phyloP scores from a whole-genome alignment of 2,888 invertebrate species.

The Augochlorella aurata region DNA sequence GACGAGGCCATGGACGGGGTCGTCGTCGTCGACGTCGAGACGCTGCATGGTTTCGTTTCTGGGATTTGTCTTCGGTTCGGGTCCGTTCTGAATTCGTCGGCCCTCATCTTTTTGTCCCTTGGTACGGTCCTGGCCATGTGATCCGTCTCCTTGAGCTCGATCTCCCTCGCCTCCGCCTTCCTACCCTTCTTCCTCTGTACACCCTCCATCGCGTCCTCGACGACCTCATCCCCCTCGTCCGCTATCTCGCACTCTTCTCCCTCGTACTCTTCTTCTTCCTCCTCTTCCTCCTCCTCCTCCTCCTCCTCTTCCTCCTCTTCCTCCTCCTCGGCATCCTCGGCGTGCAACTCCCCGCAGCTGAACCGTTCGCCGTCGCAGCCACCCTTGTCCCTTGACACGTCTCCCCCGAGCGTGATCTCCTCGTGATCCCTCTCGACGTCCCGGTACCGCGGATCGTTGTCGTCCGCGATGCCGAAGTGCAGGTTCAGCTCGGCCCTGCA shows the following conservation, averaged over 20 bases:
- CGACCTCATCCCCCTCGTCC: slow-evolving; percentile 59
- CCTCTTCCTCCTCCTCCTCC: slow-evolving; percentile 65
- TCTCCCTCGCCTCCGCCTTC: not conserved
- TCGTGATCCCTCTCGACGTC: slow-evolving; percentile 63
- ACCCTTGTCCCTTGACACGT: slow-evolving; percentile 16
- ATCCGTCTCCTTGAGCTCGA: not conserved
- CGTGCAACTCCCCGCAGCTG: slow-evolving; percentile 66
- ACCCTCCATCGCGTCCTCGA: not conserved
- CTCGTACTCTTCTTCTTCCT: slow-evolving; percentile 32
- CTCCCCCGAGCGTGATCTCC: slow-evolving; percentile 43
- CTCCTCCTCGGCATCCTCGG: slow-evolving; percentile 63
- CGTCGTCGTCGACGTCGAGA: not conserved
- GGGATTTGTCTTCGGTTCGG: not conserved
- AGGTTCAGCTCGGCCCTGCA: slow-evolving; percentile 79
- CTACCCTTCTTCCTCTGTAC: not conserved
- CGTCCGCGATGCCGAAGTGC: slow-evolving; percentile 78
- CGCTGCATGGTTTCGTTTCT: not conserved
- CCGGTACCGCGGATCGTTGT: slow-evolving; percentile 52
- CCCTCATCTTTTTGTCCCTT: slow-evolving; percentile 7
- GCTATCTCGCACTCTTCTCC: slow-evolving; percentile 64
- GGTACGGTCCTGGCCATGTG: not conserved
- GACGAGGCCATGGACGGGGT: not conserved
- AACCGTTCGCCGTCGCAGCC: slow-evolving; percentile 32
- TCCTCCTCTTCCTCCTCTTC: slow-evolving; percentile 67
- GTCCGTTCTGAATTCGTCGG: not conserved